Conservation (phyloP, 1,140 invertebrate species). For the Drosophila truncata region DNA sequence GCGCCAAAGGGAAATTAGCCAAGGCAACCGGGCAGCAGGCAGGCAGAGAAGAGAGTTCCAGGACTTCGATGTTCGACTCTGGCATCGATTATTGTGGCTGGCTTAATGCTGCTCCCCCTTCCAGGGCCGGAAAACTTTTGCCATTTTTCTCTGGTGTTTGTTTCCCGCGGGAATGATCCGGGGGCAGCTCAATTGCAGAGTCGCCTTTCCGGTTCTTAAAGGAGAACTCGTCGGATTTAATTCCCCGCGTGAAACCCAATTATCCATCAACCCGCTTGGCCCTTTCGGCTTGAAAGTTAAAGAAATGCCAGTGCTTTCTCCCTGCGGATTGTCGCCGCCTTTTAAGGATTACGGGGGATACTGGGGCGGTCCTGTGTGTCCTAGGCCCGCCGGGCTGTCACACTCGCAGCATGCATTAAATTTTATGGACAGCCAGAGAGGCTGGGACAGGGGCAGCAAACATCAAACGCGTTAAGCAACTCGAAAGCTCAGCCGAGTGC, state of each 20-base stretch:
- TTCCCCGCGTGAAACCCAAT: constrained; percentile 33
- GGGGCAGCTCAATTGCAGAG: constrained; percentile 23
- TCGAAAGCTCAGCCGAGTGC: constrained; percentile 79
- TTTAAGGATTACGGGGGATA: constrained; percentile 31
- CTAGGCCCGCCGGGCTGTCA: constrained; percentile 50
- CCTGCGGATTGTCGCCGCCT: constrained; percentile 11
- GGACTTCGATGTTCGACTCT: constrained; percentile 59
- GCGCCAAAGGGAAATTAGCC: constrained; percentile 19
- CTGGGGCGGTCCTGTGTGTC: neutral
- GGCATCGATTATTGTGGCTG: constrained; percentile 70
- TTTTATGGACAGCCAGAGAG: constrained; percentile 35
- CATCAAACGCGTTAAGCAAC: constrained; percentile 80
- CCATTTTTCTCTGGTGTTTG: constrained; percentile 57
- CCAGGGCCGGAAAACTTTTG: constrained; percentile 51
- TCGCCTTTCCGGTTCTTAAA: constrained; percentile 12
- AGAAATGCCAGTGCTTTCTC: constrained; percentile 32
- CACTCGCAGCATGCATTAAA: constrained; percentile 64
- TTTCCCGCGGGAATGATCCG: constrained; percentile 30
- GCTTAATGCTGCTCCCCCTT: constrained; percentile 35
- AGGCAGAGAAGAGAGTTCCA: neutral
- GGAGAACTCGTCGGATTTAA: constrained; percentile 19
- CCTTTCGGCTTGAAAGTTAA: constrained; percentile 26
- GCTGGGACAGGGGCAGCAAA: constrained; percentile 41
- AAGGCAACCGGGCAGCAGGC: neutral
- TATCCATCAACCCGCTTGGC: constrained; percentile 26